Evolutionary conservation across 2,888 invertebrate species (phyloP).

Genomic region (Flexamia atlantica): DNA sequence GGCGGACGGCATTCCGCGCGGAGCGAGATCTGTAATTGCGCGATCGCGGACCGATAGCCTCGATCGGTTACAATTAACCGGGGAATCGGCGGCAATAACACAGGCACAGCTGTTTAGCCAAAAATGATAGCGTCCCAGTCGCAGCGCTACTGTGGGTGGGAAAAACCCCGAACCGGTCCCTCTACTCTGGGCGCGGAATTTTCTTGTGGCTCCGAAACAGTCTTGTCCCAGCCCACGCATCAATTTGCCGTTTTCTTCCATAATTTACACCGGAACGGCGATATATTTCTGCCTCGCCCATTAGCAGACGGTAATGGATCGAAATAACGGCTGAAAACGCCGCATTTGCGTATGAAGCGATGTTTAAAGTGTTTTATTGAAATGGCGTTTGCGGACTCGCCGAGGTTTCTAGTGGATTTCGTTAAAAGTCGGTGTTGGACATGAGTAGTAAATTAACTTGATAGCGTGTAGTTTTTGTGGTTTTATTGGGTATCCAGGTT

Average conservation of each 20-base stretch:
- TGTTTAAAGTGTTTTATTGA: no score
- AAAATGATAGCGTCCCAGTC: constrained; percentile 1
- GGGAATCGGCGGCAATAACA: constrained; percentile 1
- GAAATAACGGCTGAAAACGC: background rate
- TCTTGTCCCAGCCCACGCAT: background rate
- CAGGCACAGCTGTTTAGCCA: constrained; percentile 16
- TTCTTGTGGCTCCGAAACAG: no score
- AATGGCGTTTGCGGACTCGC: no score
- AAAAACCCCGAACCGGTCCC: background rate
- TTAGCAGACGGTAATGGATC: background rate
- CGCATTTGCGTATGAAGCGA: background rate
- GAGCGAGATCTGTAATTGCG: background rate
- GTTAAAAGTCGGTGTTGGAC: no score
- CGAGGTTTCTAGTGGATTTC: no score
- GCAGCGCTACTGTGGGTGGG: background rate
- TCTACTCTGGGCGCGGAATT: no score
- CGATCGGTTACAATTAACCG: background rate
- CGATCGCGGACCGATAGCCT: background rate
- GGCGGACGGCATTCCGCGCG: background rate
- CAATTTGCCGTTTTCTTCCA: background rate
- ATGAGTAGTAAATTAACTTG: no score
- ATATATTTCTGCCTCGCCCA: background rate
- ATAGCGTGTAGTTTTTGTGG: no score
- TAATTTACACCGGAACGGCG: background rate
- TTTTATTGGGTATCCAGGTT: no score